These are phyloP conservation scores for Helicoverpa zea DNA, from an alignment of 1,140 invertebrate species.

Conservation along the genomic window DNA sequence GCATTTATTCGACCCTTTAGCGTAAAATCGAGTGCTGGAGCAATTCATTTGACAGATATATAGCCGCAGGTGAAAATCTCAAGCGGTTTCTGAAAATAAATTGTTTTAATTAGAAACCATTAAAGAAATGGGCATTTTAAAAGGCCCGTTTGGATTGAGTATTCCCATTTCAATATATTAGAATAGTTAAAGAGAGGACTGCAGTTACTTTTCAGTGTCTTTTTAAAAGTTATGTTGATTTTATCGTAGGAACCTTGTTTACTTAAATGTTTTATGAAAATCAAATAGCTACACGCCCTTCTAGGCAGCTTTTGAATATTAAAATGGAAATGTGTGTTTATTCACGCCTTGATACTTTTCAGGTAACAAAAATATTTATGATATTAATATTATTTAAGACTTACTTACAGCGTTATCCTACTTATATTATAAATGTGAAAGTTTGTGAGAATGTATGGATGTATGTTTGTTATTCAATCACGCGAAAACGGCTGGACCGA, in stretches of 20 bases:
- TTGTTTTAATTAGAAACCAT: slow-evolving; percentile 36
- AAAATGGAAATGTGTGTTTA: neutral
- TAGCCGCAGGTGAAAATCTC: slow-evolving; percentile 28
- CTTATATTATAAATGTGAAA: too few relatives aligned
- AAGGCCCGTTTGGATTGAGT: slow-evolving; percentile 23
- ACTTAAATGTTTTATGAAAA: too few relatives aligned
- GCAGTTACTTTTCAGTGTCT: neutral
- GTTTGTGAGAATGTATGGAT: too few relatives aligned
- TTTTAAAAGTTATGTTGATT: neutral
- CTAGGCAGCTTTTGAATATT: neutral
- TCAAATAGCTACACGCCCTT: too few relatives aligned
- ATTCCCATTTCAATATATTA: neutral
- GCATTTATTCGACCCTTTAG: slow-evolving; percentile 24
- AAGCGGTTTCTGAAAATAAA: slow-evolving; percentile 28
- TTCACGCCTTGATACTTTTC: too few relatives aligned
- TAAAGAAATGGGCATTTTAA: slow-evolving; percentile 39
- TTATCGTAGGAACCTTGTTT: neutral
- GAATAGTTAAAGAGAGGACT: neutral
- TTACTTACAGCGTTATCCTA: neutral
- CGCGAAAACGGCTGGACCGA: too few relatives aligned
- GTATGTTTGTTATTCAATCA: too few relatives aligned
- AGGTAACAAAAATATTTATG: slow-evolving; percentile 8
- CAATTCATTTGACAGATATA: slow-evolving; percentile 37
- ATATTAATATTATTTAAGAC: neutral
- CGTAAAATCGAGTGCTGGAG: slow-evolving; percentile 4